Base-by-base conservation (phyloP, 2,888 invertebrate genomes). In the Ctenicera cuprea region DNA sequence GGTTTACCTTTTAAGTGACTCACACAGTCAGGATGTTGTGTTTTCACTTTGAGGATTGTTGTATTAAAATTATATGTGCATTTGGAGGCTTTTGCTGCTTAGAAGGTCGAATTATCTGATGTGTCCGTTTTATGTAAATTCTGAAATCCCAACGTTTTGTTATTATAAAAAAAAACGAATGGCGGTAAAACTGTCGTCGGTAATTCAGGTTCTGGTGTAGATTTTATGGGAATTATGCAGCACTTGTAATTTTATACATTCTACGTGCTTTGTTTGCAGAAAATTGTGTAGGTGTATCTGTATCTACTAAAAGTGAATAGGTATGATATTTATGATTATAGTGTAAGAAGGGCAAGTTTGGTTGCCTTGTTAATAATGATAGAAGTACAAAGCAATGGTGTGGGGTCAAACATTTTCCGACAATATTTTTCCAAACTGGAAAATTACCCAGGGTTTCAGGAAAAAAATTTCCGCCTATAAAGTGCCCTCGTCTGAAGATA, bases 21-120 rank as follows among this genome's bases (percentile, higher is more conserved):
- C 82, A 82, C 82, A 82, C 75, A 68, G 73, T 76, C 82, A 82
- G 82, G 82, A 83, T 81, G 82, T 81, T 80, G 78, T 80, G 81
- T 81, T 81, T 33, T 82, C 81, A 78, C 76, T 76, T 61, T 18
- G 45, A 54, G 14, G 30, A 67, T 41, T 38, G 54, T 67, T 52
- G 57, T 62, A 62, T 62, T 38, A n/a, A 62, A 62, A 62, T 62
- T 62, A 43, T 43, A 41, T 26, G n/a, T 2, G 1, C 20, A 22
- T 38, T 45, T 62, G 26, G 43, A 41, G 30, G 45, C 43, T 62
- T 62, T 20, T 9, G 20, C 38, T 18, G 20, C 12, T 14, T 45
- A 5, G 62, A 62, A 62, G 62, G 62, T 62, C 62, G 38, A 20
- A 41, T 12, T 7, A n/a, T 11, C 45, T 16, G 5, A 4, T 16